Conservation (phyloP, 2,113 vertebrate species). For the Parotia lawesii region DNA sequence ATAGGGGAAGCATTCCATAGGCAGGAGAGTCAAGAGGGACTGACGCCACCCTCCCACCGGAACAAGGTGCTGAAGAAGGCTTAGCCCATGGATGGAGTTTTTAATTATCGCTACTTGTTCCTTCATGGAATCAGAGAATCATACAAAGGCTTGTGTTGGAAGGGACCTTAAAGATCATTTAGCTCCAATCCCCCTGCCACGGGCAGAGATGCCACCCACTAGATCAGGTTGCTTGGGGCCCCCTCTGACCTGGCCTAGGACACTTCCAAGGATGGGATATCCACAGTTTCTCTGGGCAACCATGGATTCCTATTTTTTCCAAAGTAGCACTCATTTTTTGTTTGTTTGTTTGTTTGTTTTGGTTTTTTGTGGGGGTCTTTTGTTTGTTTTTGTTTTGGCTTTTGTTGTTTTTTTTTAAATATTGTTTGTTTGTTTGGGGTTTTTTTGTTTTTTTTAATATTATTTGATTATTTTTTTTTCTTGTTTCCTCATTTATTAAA, state of each 20-base stretch:
- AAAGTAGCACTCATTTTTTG: not conserved
- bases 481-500: not conserved
- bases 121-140: not conserved
- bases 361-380: not conserved
- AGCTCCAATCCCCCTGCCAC: accelerated
- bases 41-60: not conserved
- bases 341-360: not conserved
- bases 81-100: not conserved
- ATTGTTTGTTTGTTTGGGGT: not conserved
- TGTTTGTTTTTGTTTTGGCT: not conserved
- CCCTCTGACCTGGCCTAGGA: not conserved
- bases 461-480: not conserved
- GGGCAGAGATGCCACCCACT: not conserved
- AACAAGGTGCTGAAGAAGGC: not conserved
- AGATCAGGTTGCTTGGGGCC: not conserved
- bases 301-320: not conserved
- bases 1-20: not conserved
- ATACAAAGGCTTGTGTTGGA: not conserved
- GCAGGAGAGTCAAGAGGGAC: not conserved
- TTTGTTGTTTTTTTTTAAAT: not conserved
- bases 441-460: not conserved
- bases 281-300: not conserved
- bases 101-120: not conserved
- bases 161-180: not conserved
- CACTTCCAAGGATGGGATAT: not conserved